Evolutionary conservation across 2,113 vertebrate species (phyloP).

Genomic region (Ifrita kowaldi): DNA sequence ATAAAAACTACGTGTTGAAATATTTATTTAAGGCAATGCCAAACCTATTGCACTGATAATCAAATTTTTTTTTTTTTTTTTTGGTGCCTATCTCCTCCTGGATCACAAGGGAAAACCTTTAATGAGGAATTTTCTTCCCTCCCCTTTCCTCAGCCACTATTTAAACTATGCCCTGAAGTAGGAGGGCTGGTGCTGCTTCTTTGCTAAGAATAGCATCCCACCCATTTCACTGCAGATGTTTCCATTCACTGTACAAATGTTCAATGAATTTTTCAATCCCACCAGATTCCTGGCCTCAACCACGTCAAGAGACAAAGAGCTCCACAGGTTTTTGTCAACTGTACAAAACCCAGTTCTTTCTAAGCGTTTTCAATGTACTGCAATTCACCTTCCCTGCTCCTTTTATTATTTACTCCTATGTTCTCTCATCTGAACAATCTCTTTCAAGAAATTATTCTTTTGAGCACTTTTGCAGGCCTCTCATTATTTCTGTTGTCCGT

Average conservation of each 20-base stretch:
- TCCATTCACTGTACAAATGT: constrained; percentile 53
- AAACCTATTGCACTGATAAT: neutral
- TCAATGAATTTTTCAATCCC: constrained; percentile 59
- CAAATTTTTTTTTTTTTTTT: neutral
- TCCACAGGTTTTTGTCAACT: constrained; percentile 58
- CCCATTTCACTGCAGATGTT: constrained; percentile 61
- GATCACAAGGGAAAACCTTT: neutral
- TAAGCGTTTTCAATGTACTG: constrained; percentile 10
- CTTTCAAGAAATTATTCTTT: constrained; percentile 59
- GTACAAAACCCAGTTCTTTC: constrained; percentile 58
- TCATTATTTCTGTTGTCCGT: constrained; percentile 36
- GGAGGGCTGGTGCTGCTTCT: constrained; percentile 18
- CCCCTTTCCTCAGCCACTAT: neutral
- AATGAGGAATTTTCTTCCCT: neutral
- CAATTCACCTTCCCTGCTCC: constrained; percentile 58
- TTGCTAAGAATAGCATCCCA: constrained; percentile 49
- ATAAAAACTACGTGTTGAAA: neutral
- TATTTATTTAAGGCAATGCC: neutral
- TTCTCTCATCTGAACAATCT: constrained; percentile 47
- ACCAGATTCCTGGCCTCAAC: constrained; percentile 38
- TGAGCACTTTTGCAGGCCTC: constrained; percentile 21
- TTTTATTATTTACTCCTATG: constrained; percentile 47
- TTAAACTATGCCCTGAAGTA: constrained; percentile 7
- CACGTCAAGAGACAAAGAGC: constrained; percentile 49
- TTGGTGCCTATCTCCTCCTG: neutral